These are phyloP conservation scores for Coracopsis vasa DNA, from an alignment of 2,113 vertebrate genomes.

Conservation along the genomic window DNA sequence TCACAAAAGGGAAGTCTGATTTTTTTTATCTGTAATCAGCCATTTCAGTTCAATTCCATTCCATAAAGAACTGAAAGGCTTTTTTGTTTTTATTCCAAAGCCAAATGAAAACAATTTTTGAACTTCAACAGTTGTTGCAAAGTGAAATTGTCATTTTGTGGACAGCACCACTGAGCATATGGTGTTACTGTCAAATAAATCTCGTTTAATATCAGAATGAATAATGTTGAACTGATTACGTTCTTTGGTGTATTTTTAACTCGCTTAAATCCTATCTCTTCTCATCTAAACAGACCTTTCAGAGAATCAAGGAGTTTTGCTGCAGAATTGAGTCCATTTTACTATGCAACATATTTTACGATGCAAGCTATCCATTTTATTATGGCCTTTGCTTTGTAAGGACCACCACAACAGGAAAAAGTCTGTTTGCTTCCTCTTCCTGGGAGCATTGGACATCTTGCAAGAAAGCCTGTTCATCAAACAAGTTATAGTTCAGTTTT, in stretches of 20 bases:
- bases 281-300: constrained; percentile 17
- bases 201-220: constrained; percentile 35
- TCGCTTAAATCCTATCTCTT: constrained; percentile 31
- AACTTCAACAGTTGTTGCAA: constrained; percentile 57
- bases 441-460: not conserved
- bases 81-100: constrained; percentile 61
- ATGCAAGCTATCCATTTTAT: not conserved
- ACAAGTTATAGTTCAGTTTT: not conserved
- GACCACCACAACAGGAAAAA: not conserved
- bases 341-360: not conserved
- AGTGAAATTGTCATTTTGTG: constrained; percentile 56
- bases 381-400: not conserved
- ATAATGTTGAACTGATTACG: not conserved
- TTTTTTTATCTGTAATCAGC: constrained; percentile 17
- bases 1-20: not conserved
- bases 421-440: not conserved
- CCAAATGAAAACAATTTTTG: constrained; percentile 45
- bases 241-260: constrained; percentile 22
- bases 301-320: not conserved
- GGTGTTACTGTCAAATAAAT: constrained; percentile 63
- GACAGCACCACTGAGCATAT: constrained; percentile 54
- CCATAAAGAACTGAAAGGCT: constrained; percentile 3
- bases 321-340: not conserved
- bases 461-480: not conserved
- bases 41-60: constrained; percentile 13